A percentile compares a stretch with the other conserved stretches of the same genome.
phyloP scores from a whole-genome alignment of 2,113 vertebrate species.

The Poicephalus meyeri region DNA sequence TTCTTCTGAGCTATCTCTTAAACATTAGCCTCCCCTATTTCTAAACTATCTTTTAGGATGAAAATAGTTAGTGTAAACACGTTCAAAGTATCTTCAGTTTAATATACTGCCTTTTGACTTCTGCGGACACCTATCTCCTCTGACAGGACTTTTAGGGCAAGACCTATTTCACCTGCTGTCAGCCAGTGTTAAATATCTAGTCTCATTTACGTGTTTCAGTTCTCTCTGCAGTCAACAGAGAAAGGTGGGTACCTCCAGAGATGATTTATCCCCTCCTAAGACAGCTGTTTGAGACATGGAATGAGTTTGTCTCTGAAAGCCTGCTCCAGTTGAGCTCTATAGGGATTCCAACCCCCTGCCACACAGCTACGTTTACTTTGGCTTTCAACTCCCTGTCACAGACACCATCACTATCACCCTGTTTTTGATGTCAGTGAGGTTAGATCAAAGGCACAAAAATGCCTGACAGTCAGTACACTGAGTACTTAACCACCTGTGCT shows the following conservation, averaged over 20 bases:
- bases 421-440: neutral
- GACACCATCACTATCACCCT: neutral
- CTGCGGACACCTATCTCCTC: neutral
- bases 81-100: neutral
- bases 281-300: neutral
- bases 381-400: neutral
- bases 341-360: neutral
- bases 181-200: neutral
- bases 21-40: neutral
- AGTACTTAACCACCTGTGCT: neutral
- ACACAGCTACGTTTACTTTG: neutral
- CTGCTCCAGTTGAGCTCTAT: neutral
- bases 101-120: neutral
- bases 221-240: neutral
- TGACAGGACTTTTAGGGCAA: neutral
- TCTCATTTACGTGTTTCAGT: neutral
- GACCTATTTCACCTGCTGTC: neutral
- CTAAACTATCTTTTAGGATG: neutral
- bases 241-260: neutral
- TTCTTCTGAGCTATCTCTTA: neutral
- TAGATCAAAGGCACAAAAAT: neutral
- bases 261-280: neutral
- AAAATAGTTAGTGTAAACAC: neutral
- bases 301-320: neutral
- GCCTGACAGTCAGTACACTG: neutral